Base-by-base conservation (phyloP, 2,888 invertebrate genomes). In the Oithona nana region DNA sequence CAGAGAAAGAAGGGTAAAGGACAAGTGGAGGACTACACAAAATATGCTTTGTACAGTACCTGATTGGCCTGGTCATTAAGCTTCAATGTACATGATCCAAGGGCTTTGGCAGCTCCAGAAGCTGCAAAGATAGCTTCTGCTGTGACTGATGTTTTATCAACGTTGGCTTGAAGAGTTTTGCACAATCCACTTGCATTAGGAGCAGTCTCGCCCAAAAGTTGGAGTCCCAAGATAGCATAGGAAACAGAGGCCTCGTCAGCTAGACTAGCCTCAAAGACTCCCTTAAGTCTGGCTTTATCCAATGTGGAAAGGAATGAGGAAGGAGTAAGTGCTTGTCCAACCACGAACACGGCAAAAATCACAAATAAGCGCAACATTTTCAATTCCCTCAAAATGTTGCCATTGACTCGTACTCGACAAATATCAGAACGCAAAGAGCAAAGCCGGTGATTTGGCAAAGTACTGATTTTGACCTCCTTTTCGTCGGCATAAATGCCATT, bases 151-250 rank as follows among this genome's bases (percentile, higher is more conserved):
- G 73, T 71, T 64, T 73, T 71, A 2, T 56, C 54, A 13, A 67
- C 68, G 22, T 69, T 67, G 31, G 71, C 70, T 66, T 73, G 74
- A 13, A 76, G 67, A 6, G 72, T 73, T 60, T 75, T 75, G 68
- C 80, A 80, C 28, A 73, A 20, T 3, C 3, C 54, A 20, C 13
- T 26, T 3, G 54, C 71, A 64, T 73, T 76, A 56, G 75, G 79
- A 64, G 83, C 71, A 16, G 78, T 72, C 66, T 79, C 78, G 68
- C 80, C 82, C 1, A 87, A 75, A 55, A 82, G 74, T 67, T 80
- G 81, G 63, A 83, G 78, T 56, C 88, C 90, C 62, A 82, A 76
- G 0, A 83, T 77, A 2, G 85, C 82, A 75, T 84, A 84, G 71
- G 87, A 84, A 30, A 84, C 73, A 3, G 80, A 74, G 6, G 71